Evolutionary conservation across 2,888 invertebrate genomes (phyloP), one percentile per base, ranked within the genome.

Genomic region (Pristionchus arcanus): DNA sequence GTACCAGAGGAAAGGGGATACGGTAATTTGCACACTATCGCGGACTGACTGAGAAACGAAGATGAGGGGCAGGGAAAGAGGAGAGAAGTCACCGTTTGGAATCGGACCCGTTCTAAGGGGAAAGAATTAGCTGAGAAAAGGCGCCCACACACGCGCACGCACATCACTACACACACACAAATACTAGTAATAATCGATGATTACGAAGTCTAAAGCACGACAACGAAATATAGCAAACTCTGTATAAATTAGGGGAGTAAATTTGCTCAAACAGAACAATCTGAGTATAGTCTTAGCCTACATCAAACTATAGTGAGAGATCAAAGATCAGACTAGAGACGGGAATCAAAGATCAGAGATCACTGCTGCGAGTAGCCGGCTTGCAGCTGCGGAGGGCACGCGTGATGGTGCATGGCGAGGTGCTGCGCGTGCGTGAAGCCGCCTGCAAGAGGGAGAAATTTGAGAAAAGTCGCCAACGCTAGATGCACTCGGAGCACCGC

Each of bases 311-410:
- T 16, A 77, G n/a, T 13, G 21, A 19, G 37, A 74, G 15, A 42
- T 42, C 77, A 42, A 77, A 37, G 77, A 77, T 21, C 42, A 77
- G 0, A 77, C 15, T 42, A 15, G 37, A 68, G 42, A 49, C 42
- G 42, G 68, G 9, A 28, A 16, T 28, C 34, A 77, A 42, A 42
- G 77, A 77, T 77, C 42, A 77, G 13, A 37, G 81, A 53, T 81
- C 81, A 81, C 81, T 49, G 81, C 81, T 81, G 81, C 77, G 77
- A 42, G 81, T 28, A 49, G 81, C 81, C 81, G 25, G 53, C 81
- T n/a, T 53, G 49, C 81, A 81, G n/a, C 49, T 81, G 81, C 34
- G 74, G 74, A 13, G 28, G 31, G 68, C 19, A 31, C 66, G 66
- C 11, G 2, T 25, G n/a, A 31, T 68, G 68, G 68, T 71, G 68